Percentiles rank a stretch among this genome's conserved stretches.
phyloP scores from a whole-genome alignment of 2,797 vertebrate species.

The Mormyrops attenuatus region DNA sequence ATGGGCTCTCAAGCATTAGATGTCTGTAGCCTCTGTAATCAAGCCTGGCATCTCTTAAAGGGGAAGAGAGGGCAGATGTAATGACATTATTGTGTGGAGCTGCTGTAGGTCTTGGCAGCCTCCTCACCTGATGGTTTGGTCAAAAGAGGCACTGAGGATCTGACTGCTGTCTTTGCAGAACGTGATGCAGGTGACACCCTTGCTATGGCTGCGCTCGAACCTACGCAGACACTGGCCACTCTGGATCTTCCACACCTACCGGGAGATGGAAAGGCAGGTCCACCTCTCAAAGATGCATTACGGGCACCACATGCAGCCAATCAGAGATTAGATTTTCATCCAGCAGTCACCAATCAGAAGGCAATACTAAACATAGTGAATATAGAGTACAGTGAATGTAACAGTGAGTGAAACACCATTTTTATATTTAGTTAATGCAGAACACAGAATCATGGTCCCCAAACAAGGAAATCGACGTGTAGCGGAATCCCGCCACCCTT shows the following conservation, averaged over 20 bases:
- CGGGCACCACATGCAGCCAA: background rate
- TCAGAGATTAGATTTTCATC: background rate
- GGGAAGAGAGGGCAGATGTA: background rate
- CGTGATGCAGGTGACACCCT: slow-evolving; percentile 86
- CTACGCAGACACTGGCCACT: slow-evolving; percentile 86
- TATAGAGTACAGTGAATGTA: background rate
- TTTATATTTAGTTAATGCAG: background rate
- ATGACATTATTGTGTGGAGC: background rate
- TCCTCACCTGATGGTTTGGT: slow-evolving; percentile 87
- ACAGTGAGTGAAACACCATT: background rate
- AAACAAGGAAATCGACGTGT: background rate
- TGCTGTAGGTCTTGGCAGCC: background rate
- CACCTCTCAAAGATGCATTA: background rate
- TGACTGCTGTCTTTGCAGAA: slow-evolving; percentile 90
- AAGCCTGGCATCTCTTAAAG: background rate
- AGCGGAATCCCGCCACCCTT: background rate
- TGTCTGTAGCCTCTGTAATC: background rate
- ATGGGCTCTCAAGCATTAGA: background rate
- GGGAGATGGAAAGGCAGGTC: background rate
- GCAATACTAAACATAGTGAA: background rate
- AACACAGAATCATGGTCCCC: background rate
- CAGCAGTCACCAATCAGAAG: background rate
- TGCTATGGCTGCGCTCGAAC: slow-evolving; percentile 87
- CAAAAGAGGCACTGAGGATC: slow-evolving; percentile 87
- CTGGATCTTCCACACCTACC: slow-evolving; percentile 92